Conservation (phyloP, 1,140 invertebrate genomes). For the Caenorhabditis briggsae region DNA sequence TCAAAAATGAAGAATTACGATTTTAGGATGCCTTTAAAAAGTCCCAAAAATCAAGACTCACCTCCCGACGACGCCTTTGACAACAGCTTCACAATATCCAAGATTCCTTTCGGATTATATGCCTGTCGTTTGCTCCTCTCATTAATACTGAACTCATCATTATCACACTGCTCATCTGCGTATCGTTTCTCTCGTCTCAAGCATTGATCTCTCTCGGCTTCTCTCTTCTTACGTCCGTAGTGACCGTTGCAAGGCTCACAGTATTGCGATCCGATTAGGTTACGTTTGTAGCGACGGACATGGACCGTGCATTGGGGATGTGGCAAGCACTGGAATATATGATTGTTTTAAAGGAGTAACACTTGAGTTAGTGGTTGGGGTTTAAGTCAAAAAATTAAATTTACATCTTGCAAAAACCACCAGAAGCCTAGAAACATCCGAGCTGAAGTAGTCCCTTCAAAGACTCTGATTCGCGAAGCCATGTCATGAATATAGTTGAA, state of each 20-base stretch:
- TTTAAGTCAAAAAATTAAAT: too few relatives aligned
- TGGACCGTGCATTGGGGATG: constrained; percentile 65
- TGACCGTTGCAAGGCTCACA: constrained; percentile 68
- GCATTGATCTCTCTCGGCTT: constrained; percentile 66
- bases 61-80: constrained; percentile 47
- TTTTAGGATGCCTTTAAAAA: too few relatives aligned
- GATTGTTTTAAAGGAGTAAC: not conserved
- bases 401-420: too few relatives aligned
- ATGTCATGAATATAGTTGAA: too few relatives aligned
- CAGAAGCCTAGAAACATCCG: too few relatives aligned
- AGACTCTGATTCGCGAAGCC: too few relatives aligned
- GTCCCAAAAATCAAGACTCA: too few relatives aligned
- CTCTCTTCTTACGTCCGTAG: constrained; percentile 66
- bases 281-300: constrained; percentile 65
- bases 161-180: constrained; percentile 63
- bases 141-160: constrained; percentile 53
- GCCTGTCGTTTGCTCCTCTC: constrained; percentile 70
- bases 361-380: too few relatives aligned
- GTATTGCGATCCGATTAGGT: constrained; percentile 65
- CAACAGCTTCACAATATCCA: constrained; percentile 70
- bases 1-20: too few relatives aligned
- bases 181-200: constrained; percentile 48
- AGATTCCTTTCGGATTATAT: constrained; percentile 66
- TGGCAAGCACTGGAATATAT: constrained; percentile 62
- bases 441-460: too few relatives aligned